Base-by-base conservation (phyloP, 2,113 vertebrate genomes). In the Octodon degus region DNA sequence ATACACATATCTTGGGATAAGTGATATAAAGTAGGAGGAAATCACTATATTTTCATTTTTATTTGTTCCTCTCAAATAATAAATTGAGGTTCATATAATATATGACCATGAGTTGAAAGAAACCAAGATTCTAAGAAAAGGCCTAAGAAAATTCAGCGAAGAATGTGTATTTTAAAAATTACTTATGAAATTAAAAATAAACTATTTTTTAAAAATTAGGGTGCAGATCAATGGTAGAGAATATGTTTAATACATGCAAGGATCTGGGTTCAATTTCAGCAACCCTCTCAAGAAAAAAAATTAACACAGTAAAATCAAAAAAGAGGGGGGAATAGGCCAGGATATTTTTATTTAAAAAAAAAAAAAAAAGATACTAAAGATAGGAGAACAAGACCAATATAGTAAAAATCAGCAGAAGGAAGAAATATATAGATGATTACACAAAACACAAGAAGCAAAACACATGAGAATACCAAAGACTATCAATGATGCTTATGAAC, bases 161-260 rank as follows among this genome's bases (percentile, higher is more conserved):
- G 12, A 89, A 80, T 65, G 2, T 79, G 70, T 50, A 30, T 58
- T 53, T 63, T 74, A 76, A 76, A 86, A 95, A 92, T 50, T 37
- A 93, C 37, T 86, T 83, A 83, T 14, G 5, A 96, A 95, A 96
- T 76, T 82, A 32, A 95, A 96, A 83, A 53, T 62, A 88, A 2
- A 60, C 24, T 34, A 82, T 74, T 93, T 74, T 93, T 80, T 5
- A 13, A 84, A 97, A 92, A 88, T 43, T 77, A 7, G 34, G 34
- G 50, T 55, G 2, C 58, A 40, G 9, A 40, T 74, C 25, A 88
- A 55, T 32, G 22, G 25, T 11, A 88, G 5, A 74, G 8, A 11
- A 43, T 2, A 70, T 68, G 22, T 7, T 86, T 70, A 37, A 19
- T 34, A 72, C 47, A 32, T 72, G 24, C 22, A 62, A 62, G n/a